phyloP scores from a whole-genome alignment of 2,113 vertebrate genomes.

The Mobula birostris region DNA sequence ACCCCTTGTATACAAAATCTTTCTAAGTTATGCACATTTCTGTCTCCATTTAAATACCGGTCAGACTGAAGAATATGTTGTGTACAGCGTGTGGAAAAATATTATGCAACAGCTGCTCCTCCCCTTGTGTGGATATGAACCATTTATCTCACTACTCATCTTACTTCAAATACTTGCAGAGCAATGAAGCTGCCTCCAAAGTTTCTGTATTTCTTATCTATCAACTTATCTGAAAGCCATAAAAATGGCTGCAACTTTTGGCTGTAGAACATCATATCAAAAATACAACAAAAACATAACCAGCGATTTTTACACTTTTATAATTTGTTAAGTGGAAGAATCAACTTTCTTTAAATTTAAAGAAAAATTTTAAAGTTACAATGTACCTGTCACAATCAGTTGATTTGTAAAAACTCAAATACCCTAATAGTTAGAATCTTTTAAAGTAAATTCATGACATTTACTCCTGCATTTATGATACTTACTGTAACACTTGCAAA shows the following conservation, averaged over 20 bases:
- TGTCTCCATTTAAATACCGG: neutral
- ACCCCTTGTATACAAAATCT: neutral
- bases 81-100: neutral
- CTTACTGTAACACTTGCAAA: neutral
- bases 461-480: neutral
- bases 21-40: neutral
- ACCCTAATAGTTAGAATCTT: neutral
- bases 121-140: neutral
- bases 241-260: neutral
- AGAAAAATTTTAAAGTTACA: neutral
- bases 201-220: neutral
- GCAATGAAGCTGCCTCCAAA: neutral
- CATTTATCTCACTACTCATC: neutral
- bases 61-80: neutral
- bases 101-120: neutral
- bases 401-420: neutral
- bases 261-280: neutral
- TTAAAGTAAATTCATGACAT: neutral
- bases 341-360: neutral
- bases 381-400: neutral
- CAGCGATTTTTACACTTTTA: neutral
- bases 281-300: neutral
- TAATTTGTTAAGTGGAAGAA: neutral
- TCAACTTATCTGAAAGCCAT: neutral
- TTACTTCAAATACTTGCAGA: neutral